These are phyloP conservation scores for Lithobates pipiens DNA, from an alignment of 2,797 vertebrate genomes.

Conservation along the genomic window DNA sequence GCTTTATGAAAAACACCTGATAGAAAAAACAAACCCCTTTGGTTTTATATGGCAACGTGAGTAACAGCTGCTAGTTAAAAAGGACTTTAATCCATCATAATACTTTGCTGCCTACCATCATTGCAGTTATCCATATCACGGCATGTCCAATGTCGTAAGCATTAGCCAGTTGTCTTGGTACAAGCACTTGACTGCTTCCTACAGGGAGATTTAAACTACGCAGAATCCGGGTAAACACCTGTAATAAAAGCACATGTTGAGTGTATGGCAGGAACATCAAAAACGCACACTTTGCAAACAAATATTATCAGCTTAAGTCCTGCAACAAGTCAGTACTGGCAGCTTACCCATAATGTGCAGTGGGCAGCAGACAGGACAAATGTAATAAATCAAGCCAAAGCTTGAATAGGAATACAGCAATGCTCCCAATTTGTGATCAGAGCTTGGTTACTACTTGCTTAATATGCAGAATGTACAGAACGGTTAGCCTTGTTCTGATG, in stretches of 20 bases:
- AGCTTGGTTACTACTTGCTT: too few relatives aligned
- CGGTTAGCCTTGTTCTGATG: too few relatives aligned
- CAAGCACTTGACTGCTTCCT: slow-evolving; percentile 93
- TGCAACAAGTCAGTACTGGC: background rate
- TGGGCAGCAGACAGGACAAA: too few relatives aligned
- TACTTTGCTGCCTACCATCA: slow-evolving; percentile 84
- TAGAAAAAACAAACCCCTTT: too few relatives aligned
- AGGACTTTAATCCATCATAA: background rate
- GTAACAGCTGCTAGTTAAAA: background rate
- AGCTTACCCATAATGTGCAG: too few relatives aligned
- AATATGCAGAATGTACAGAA: too few relatives aligned
- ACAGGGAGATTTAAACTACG: slow-evolving; percentile 96
- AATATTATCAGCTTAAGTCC: background rate
- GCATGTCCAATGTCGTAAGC: slow-evolving; percentile 95
- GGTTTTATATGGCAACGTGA: too few relatives aligned
- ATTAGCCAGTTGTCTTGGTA: slow-evolving; percentile 90
- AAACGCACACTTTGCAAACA: background rate
- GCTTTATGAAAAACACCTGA: too few relatives aligned
- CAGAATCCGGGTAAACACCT: slow-evolving; percentile 96
- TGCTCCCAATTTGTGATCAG: too few relatives aligned
- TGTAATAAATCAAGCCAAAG: too few relatives aligned
- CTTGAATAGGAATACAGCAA: too few relatives aligned
- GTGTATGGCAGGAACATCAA: background rate
- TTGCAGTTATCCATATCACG: slow-evolving; percentile 93
- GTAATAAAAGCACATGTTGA: slow-evolving; percentile 9